phyloP scores from a whole-genome alignment of 2,888 invertebrate species.

The Monoplex corrugatus region DNA sequence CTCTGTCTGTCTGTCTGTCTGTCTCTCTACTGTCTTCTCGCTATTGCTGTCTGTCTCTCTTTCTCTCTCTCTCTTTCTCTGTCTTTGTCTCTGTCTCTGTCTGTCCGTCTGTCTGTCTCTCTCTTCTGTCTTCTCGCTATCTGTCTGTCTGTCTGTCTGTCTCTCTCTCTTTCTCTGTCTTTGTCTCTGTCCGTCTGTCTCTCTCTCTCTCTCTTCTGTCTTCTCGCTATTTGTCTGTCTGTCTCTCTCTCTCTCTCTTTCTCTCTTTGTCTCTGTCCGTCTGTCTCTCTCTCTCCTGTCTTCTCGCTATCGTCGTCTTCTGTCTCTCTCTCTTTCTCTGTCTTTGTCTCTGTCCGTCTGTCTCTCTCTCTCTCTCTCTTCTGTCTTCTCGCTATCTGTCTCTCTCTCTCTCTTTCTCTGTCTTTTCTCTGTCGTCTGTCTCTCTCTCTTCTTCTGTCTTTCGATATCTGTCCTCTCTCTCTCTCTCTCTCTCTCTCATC shows the following conservation, averaged over 20 bases:
- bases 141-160: too few species aligned
- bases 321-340: not conserved
- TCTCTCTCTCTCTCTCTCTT: not conserved
- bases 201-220: not conserved
- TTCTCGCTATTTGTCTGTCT: too few species aligned
- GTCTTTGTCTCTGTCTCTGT: not conserved
- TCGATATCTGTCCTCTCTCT: too few species aligned
- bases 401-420: not conserved
- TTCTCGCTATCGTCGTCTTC: not conserved
- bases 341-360: not conserved
- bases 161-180: not conserved
- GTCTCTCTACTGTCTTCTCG: too few species aligned
- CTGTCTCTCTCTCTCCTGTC: not conserved
- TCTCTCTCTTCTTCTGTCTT: too few species aligned
- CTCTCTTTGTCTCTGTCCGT: not conserved
- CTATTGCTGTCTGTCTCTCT: not conserved
- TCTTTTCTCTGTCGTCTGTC: not conserved
- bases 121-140: not conserved
- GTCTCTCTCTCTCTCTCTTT: not conserved
- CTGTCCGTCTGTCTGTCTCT: not conserved
- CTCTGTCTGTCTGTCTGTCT: too few species aligned
- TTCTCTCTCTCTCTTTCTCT: not conserved
- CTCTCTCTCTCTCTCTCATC: too few species aligned
- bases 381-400: not conserved
- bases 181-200: not conserved